These are phyloP conservation scores for Mesocentrotus franciscanus DNA, from an alignment of 53 echinoderm and acorn worm species.

Conservation along the genomic window DNA sequence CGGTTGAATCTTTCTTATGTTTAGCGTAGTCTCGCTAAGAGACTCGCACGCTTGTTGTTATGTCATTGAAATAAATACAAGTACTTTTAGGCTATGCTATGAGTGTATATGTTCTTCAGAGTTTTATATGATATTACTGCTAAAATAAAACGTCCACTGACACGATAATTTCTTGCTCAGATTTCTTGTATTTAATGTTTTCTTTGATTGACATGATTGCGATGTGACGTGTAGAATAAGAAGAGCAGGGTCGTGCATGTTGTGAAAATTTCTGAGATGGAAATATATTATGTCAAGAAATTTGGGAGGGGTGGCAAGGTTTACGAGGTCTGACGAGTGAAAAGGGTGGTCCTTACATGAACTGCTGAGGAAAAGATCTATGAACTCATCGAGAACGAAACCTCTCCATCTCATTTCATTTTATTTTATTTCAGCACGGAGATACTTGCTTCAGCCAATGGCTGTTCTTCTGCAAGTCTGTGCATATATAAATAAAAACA, in stretches of 20 bases:
- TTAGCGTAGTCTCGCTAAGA: not conserved
- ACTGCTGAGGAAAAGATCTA: too few relatives aligned
- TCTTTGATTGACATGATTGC: not conserved
- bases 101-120: constrained; percentile 72
- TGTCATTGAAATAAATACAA: constrained; percentile 70
- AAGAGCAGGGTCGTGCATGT: not conserved
- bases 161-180: not conserved
- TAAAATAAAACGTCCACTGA: constrained; percentile 71
- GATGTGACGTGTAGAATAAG: not conserved
- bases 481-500: too few relatives aligned
- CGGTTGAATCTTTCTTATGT: constrained; percentile 41
- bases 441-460: too few relatives aligned
- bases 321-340: too few relatives aligned
- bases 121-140: constrained; percentile 68
- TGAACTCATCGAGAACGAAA: too few relatives aligned
- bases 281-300: not conserved
- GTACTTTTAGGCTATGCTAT: constrained; percentile 69
- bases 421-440: too few relatives aligned
- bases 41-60: constrained; percentile 50
- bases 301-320: not conserved
- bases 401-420: too few relatives aligned
- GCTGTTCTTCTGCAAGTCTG: too few relatives aligned
- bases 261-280: not conserved
- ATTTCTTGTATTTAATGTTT: not conserved
- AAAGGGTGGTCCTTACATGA: not conserved